These are phyloP conservation scores for Phenganax stokvisi DNA, from an alignment of 92 coral and sea anemone genomes.

Conservation along the genomic window DNA sequence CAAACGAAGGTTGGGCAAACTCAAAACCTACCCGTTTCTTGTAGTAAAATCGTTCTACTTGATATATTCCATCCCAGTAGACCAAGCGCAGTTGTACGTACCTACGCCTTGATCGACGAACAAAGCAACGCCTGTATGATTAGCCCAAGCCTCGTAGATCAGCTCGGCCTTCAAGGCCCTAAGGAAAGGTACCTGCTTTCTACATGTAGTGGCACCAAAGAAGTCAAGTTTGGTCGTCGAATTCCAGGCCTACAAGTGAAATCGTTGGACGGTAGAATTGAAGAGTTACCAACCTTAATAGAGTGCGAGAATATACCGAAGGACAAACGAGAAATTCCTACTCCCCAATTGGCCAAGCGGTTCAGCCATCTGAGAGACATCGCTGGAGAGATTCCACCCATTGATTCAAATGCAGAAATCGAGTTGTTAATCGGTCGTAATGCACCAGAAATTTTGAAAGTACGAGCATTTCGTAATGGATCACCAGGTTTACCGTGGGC, in stretches of 20 bases:
- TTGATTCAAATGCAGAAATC: constrained; percentile 33
- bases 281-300: constrained; percentile 47
- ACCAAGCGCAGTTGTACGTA: constrained; percentile 16
- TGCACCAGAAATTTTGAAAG: constrained; percentile 42
- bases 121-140: constrained; percentile 58
- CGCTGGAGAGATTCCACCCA: constrained; percentile 46
- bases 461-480: constrained; percentile 38
- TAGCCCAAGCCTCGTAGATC: constrained; percentile 45
- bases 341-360: constrained; percentile 51
- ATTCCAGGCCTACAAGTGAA: constrained; percentile 38
- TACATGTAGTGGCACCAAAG: constrained; percentile 49
- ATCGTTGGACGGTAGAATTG: constrained; percentile 35
- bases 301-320: constrained; percentile 56
- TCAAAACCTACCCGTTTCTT: not conserved
- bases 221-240: constrained; percentile 52
- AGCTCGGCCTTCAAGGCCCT: constrained; percentile 45
- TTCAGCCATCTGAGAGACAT: constrained; percentile 39
- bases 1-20: constrained; percentile 11
- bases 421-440: constrained; percentile 41
- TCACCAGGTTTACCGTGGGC: constrained; percentile 42
- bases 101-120: constrained; percentile 52
- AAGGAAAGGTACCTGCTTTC: constrained; percentile 46
- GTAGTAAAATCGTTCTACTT: constrained; percentile 46
- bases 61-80: constrained; percentile 42
- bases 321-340: constrained; percentile 55